Percentiles rank a stretch among this genome's conserved stretches.
Conservation (phyloP, 2,888 invertebrate species). For the Acanthopleura granulata region DNA sequence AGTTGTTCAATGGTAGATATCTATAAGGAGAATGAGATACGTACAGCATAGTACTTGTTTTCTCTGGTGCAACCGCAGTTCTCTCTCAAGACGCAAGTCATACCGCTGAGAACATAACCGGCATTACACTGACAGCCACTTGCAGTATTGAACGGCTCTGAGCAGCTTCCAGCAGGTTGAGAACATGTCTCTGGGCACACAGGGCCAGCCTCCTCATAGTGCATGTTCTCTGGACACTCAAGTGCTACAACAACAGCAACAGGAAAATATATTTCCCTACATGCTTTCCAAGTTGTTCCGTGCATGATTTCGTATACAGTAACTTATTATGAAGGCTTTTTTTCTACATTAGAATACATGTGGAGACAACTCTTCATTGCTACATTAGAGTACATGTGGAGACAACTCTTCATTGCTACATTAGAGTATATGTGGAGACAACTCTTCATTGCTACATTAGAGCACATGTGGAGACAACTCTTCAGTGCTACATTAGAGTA, state of each 20-base stretch:
- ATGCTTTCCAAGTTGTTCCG: too few species aligned
- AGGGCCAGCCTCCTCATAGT: neutral
- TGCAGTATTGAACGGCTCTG: neutral
- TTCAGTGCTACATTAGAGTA: too few species aligned
- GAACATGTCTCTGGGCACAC: constrained; percentile 14
- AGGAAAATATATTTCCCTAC: too few species aligned
- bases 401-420: too few species aligned
- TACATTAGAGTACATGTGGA: too few species aligned
- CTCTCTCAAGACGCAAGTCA: neutral
- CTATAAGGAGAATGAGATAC: neutral
- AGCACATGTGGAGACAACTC: too few species aligned
- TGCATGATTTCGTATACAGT: too few species aligned
- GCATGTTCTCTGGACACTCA: neutral
- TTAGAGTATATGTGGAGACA: too few species aligned
- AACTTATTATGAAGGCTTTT: too few species aligned
- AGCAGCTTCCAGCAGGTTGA: neutral
- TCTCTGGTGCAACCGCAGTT: neutral
- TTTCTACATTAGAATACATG: too few species aligned
- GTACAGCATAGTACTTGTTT: constrained; percentile 1
- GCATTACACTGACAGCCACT: constrained; percentile 14
- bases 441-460: too few species aligned
- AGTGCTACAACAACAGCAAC: neutral
- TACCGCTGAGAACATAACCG: neutral
- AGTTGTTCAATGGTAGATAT: neutral
- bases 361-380: too few species aligned